Base-by-base conservation (phyloP, 2,113 vertebrate species). In the Brachypteracias leptosomus region DNA sequence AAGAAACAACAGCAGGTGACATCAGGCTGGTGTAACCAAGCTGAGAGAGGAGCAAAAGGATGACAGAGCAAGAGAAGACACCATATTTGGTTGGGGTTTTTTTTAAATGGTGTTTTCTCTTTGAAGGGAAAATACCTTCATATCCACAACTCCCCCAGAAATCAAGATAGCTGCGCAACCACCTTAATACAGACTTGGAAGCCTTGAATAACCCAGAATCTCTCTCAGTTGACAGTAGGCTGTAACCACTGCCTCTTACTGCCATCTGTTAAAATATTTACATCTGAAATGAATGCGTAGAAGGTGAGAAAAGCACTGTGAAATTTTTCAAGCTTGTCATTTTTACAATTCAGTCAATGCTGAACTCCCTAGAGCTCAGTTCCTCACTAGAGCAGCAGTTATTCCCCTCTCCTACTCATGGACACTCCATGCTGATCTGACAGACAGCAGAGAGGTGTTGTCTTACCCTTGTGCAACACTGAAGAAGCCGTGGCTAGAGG, bases 361-460 rank as follows among this genome's bases (percentile, higher is more conserved):
- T 70, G 38, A 49, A 8, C 74, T 33, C 35, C 26, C 61, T 22
- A 6, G 49, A 86, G 65, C 84, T 92, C 75, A 55, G 49, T 9
- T 74, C 21, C 24, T 15, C 29, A 7, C 62, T 4, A 29, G 57
- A 55, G 59, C 61, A 77, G 86, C 71, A 93, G 57, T 66, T 77
- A 21, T 11, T 94, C 52, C 59, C 88, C 36, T 65, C 47, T 61
- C 42, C 83, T 65, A 33, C 78, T 78, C 28, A 47, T 70, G 66
- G 84, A 26, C 22, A 31, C 59, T 73, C 47, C 86, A 12, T 25
- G 87, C 82, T 68, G 42, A 42, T 42, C 42, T 42, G 88, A 55
- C 11, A 90, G 78, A 46, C 83, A 88, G 93, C 89, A 65, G 74
- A 79, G 77, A 95, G 72, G 73, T 95, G 86, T 10, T 74, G 74